Evolutionary conservation across 2,888 invertebrate genomes (phyloP).

Genomic region (Trachelus stipa): DNA sequence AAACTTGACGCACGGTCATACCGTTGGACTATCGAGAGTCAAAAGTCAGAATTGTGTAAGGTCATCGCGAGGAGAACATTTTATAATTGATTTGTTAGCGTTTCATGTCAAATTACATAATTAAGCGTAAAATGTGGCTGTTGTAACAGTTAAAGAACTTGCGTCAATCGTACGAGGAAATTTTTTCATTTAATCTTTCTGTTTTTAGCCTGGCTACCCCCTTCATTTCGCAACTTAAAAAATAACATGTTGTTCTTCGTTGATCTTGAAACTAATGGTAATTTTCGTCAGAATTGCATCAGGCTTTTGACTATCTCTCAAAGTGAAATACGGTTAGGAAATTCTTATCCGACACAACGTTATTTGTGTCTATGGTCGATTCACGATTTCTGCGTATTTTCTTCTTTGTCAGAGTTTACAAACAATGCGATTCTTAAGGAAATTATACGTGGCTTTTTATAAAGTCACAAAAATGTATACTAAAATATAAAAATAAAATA

Average conservation of each 20-base stretch:
- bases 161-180: slow-evolving; percentile 4
- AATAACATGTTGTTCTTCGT: slow-evolving; percentile 16
- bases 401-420: too few relatives aligned
- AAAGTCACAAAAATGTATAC: too few relatives aligned
- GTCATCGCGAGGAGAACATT: neutral
- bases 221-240: slow-evolving; percentile 17
- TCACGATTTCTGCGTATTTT: too few relatives aligned
- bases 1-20: slow-evolving; percentile 32
- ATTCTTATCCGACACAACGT: neutral
- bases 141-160: slow-evolving; percentile 14
- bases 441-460: too few relatives aligned
- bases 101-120: slow-evolving; percentile 35
- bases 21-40: slow-evolving; percentile 34
- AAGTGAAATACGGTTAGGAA: neutral
- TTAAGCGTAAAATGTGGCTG: slow-evolving; percentile 17
- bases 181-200: neutral
- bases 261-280: slow-evolving; percentile 3
- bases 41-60: slow-evolving; percentile 23
- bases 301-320: neutral
- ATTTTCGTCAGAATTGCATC: slow-evolving; percentile 12
- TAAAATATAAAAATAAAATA: too few relatives aligned
- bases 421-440: too few relatives aligned
- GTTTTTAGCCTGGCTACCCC: neutral
- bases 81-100: slow-evolving; percentile 42
- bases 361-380: neutral